These are phyloP conservation scores for Gadus chalcogrammus DNA, from an alignment of 2,113 vertebrate species.

Conservation along the genomic window DNA sequence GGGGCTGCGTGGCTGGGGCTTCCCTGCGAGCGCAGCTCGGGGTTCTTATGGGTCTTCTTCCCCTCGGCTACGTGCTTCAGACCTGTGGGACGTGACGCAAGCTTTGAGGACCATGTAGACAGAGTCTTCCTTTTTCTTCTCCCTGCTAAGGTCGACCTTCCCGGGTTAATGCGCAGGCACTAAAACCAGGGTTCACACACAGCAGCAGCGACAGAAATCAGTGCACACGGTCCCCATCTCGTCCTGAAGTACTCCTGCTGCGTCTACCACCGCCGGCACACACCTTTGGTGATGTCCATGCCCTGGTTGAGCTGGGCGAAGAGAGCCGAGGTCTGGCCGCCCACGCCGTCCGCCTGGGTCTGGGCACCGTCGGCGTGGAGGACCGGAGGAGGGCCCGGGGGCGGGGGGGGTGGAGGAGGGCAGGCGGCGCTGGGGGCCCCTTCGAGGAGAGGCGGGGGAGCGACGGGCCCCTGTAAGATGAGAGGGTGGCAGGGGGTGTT, in stretches of 20 bases:
- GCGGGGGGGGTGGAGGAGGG: constrained; percentile 72
- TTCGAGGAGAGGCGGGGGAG: constrained; percentile 67
- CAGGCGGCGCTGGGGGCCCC: constrained; percentile 59
- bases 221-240: too few species aligned
- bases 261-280: constrained; percentile 9
- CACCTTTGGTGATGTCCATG: constrained; percentile 90
- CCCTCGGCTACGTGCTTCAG: constrained; percentile 88
- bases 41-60: constrained; percentile 92
- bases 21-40: constrained; percentile 76
- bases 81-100: constrained; percentile 61
- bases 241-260: not conserved
- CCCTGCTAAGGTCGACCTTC: not conserved
- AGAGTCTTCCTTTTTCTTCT: not conserved
- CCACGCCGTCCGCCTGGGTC: constrained; percentile 61
- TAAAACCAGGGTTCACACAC: too few species aligned
- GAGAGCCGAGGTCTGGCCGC: constrained; percentile 78
- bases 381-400: constrained; percentile 77
- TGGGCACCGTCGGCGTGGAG: constrained; percentile 46
- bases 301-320: constrained; percentile 95
- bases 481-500: not conserved
- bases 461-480: constrained; percentile 79
- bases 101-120: not conserved
- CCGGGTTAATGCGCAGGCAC: not conserved
- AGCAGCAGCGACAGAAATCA: too few species aligned
- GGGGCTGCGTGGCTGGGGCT: constrained; percentile 62